Evolutionary conservation across 1,140 invertebrate species (phyloP).

Genomic region (Sarcophaga bullata): DNA sequence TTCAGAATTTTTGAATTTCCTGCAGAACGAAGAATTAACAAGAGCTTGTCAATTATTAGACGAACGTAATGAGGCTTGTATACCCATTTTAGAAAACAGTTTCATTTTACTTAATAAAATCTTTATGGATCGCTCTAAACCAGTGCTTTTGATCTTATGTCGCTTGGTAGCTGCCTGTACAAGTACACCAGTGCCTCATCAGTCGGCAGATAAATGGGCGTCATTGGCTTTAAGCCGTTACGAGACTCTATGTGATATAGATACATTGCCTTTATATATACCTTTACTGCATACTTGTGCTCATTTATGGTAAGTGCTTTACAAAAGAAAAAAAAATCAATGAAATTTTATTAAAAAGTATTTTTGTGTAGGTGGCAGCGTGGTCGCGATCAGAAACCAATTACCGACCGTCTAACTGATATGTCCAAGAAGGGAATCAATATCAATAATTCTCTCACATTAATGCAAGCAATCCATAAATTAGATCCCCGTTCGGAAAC

Average conservation of each 20-base stretch:
- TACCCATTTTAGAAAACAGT: constrained; percentile 75
- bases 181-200: constrained; percentile 68
- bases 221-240: constrained; percentile 75
- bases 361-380: constrained; percentile 69
- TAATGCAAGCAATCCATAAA: constrained; percentile 71
- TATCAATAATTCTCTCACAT: constrained; percentile 68
- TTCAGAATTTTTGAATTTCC: constrained; percentile 72
- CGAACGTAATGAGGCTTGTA: constrained; percentile 72
- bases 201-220: constrained; percentile 75
- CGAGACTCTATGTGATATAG: constrained; percentile 74
- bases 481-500: constrained; percentile 66
- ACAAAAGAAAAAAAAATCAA: background rate
- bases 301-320: constrained; percentile 70
- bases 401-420: constrained; percentile 71
- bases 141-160: constrained; percentile 77
- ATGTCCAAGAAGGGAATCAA: constrained; percentile 72
- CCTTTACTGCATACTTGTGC: constrained; percentile 77
- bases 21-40: constrained; percentile 74
- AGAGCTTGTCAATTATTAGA: constrained; percentile 72
- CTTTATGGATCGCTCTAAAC: constrained; percentile 75
- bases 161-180: constrained; percentile 72
- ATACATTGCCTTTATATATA: constrained; percentile 73
- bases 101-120: constrained; percentile 80
- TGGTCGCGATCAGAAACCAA: constrained; percentile 71
- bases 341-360: background rate